Percentiles rank a stretch among this genome's conserved stretches.
phyloP scores from a whole-genome alignment of 2,113 vertebrate species.

The Deroptyus accipitrinus region DNA sequence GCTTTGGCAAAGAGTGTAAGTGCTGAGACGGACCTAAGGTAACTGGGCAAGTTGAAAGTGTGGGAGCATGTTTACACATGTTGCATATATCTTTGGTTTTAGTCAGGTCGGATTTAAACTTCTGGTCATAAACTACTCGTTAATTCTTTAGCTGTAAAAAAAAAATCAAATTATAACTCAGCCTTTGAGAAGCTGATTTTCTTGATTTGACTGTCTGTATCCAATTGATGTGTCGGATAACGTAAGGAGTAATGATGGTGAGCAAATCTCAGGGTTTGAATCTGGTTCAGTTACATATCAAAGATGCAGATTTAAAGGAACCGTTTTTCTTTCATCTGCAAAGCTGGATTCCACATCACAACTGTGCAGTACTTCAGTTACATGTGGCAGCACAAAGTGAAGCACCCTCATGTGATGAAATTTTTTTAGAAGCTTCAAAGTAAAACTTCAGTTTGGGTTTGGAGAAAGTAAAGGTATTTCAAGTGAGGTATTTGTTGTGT shows the following conservation, averaged over 20 bases:
- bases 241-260: neutral
- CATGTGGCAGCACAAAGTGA: neutral
- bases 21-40: neutral
- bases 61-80: neutral
- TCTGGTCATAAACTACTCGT: neutral
- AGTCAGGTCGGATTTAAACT: neutral
- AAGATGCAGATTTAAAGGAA: slow-evolving; percentile 1
- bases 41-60: neutral
- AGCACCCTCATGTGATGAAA: neutral
- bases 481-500: neutral
- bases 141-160: neutral
- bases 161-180: neutral
- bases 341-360: neutral
- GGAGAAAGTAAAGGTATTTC: neutral
- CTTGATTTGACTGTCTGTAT: neutral
- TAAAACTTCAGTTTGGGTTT: neutral
- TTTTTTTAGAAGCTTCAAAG: neutral
- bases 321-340: neutral
- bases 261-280: neutral
- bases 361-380: neutral
- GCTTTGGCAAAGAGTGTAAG: neutral
- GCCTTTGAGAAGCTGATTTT: neutral
- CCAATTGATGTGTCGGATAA: neutral
- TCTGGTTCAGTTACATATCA: neutral
- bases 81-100: neutral